A percentile compares a stretch with the other conserved stretches of the same genome.
Evolutionary conservation across 1,140 invertebrate genomes (phyloP).

Genomic region (Hesperophylax magnus): DNA sequence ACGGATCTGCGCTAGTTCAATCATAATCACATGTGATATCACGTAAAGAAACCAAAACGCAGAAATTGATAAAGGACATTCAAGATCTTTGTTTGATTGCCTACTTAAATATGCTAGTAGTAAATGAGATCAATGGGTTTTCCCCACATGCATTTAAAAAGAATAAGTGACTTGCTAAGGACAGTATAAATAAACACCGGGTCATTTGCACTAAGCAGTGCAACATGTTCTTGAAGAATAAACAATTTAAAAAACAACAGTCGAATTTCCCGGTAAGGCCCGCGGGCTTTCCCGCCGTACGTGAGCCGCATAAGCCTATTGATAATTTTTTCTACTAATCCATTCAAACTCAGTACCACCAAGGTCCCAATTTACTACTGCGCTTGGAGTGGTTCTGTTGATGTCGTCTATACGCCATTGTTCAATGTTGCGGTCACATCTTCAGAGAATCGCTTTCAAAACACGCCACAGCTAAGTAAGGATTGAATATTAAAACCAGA

Average conservation of each 20-base stretch:
- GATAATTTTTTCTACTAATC: background rate
- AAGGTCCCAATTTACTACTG: no score
- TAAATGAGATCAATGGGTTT: no score
- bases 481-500: no score
- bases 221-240: no score
- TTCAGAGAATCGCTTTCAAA: background rate
- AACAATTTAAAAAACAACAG: no score
- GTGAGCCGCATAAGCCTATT: background rate
- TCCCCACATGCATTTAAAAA: background rate
- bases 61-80: background rate
- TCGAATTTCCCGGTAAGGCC: constrained; percentile 8
- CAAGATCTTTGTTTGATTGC: no score
- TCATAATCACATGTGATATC: background rate
- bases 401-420: background rate
- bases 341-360: no score
- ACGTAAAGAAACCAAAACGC: background rate
- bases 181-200: background rate
- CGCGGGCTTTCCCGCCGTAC: constrained; percentile 24
- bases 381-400: no score
- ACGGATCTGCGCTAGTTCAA: no score
- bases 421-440: background rate
- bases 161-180: background rate
- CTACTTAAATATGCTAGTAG: no score
- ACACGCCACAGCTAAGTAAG: no score
- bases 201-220: no score